Evolutionary conservation across 2,797 vertebrate genomes (phyloP), one percentile per base, ranked within the genome.

Genomic region (Mergus octosetaceus): DNA sequence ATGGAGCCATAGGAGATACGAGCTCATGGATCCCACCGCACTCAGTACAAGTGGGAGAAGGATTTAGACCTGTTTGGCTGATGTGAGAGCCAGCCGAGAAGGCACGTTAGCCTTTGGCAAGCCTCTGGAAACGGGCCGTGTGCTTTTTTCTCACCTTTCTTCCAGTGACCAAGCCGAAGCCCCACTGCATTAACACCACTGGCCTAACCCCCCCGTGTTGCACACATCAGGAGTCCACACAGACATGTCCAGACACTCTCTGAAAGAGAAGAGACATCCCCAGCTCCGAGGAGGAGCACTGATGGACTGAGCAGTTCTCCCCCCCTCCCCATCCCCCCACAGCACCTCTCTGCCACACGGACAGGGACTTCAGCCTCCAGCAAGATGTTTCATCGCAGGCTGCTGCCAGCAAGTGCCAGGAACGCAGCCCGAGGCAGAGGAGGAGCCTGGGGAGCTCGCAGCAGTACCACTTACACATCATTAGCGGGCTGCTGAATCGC

Each of bases 301-400:
- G 56, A 76, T 0, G 6, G 41, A 36, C 68, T 19, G 10, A 75
- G 47, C 11, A 5, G 39, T 21, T 84, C 45, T 25, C 57, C 60
- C 58, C 3, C 0, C 6, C 13, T 22, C 34, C 3, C 2, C 68
- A 79, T 3, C 21, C 11, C 25, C 77, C 36, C 32, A 25, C 25
- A 11, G 1, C 13, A 19, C 39, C 32, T 53, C 43, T 76, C n/a
- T 3, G 1, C 16, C 14, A 22, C 53, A 30, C 0, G 0, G 54
- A 24, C 12, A 53, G 65, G 80, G 81, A 21, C 65, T 68, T 41
- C 72, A 58, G 34, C 58, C 91, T 57, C 57, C 89, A 83, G 49
- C 27, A 85, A 13, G 36, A 30, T 2, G 25, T 28, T 82, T n/a
- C 53, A 64, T 28, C 30, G 4, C 53, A 56, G 56, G 9, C 36